These are phyloP conservation scores for Champsocephalus gunnari DNA, from an alignment of 2,797 vertebrate species.

Conservation along the genomic window DNA sequence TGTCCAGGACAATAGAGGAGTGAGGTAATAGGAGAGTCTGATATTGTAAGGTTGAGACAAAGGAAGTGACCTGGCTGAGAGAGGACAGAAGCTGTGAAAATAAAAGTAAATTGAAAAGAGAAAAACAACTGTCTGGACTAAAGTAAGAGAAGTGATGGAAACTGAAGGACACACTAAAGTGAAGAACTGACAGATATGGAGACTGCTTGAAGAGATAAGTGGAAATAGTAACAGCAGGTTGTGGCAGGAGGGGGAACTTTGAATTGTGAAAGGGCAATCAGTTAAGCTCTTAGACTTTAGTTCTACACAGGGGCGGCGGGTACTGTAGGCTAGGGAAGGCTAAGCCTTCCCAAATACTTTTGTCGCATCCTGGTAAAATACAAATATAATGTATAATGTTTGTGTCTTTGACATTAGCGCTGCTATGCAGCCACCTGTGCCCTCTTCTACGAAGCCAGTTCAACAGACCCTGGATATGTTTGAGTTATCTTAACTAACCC, in stretches of 20 bases:
- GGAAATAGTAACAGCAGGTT: conserved; percentile 9
- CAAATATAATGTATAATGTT: too few relatives aligned
- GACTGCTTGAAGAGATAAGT: conserved; percentile 24
- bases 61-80: conserved; percentile 9
- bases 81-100: conserved; percentile 9
- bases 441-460: too few relatives aligned
- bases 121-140: conserved; percentile 13
- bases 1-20: conserved; percentile 20
- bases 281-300: conserved; percentile 20
- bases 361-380: too few relatives aligned
- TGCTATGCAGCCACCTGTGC: too few relatives aligned
- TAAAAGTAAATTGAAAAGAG: neutral
- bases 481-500: too few relatives aligned
- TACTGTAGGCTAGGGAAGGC: too few relatives aligned
- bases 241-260: conserved; percentile 23
- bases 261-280: conserved; percentile 19
- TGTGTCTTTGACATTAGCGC: too few relatives aligned
- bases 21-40: conserved; percentile 10
- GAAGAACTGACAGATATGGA: conserved; percentile 29
- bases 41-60: conserved; percentile 6
- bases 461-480: too few relatives aligned
- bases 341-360: too few relatives aligned
- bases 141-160: conserved; percentile 6
- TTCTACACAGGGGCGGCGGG: neutral
- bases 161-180: conserved; percentile 31